These are phyloP conservation scores for Genyomyrus donnyi DNA, from an alignment of 2,113 vertebrate genomes.

Conservation along the genomic window DNA sequence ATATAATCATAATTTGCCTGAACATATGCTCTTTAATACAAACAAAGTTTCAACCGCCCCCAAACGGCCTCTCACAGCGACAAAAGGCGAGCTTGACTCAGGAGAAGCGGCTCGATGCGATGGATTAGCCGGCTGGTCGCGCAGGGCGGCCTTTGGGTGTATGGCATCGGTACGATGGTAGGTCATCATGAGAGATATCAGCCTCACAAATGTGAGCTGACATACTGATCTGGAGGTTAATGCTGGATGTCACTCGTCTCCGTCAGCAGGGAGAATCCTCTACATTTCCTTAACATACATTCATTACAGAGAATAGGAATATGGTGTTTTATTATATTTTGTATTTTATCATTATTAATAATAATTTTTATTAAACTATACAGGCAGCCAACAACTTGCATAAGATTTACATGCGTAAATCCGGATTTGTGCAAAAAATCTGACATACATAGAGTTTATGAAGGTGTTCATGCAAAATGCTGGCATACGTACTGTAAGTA, in stretches of 20 bases:
- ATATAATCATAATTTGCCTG: background rate
- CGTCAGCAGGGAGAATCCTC: background rate
- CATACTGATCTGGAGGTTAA: background rate
- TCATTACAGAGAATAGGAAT: background rate
- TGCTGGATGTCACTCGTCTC: no score
- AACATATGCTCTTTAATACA: background rate
- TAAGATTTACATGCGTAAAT: background rate
- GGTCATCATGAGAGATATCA: background rate
- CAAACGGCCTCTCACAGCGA: background rate
- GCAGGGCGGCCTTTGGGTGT: conserved; percentile 54
- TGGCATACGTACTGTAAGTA: background rate
- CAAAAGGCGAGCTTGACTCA: background rate
- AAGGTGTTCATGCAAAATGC: background rate
- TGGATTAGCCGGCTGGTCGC: conserved; percentile 59
- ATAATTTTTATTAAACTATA: background rate
- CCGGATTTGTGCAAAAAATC: background rate
- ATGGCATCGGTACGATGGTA: background rate
- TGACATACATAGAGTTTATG: background rate
- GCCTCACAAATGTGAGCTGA: background rate
- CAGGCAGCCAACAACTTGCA: background rate
- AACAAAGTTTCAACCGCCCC: background rate
- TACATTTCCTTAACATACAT: background rate
- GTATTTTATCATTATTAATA: no score
- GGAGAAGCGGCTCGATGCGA: conserved; percentile 74
- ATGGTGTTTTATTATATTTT: background rate